Evolutionary conservation across 2,113 vertebrate genomes (phyloP).

Genomic region (Carlito syrichta): DNA sequence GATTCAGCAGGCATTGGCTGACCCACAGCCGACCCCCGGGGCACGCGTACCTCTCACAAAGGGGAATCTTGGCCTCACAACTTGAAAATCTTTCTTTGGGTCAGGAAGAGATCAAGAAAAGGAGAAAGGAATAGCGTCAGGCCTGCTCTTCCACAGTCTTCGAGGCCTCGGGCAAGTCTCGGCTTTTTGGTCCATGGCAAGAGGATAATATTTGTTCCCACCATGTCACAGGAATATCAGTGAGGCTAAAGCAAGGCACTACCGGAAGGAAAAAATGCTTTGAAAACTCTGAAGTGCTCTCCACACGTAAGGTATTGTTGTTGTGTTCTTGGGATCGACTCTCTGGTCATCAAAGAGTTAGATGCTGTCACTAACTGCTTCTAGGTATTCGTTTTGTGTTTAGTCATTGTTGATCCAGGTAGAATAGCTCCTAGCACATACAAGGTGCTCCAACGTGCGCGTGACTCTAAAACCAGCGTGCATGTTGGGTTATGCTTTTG

Average conservation of each 20-base stretch:
- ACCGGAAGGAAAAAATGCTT: not conserved
- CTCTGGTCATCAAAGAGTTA: not conserved
- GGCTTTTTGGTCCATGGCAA: not conserved
- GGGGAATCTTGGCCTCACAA: not conserved
- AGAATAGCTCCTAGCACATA: not conserved
- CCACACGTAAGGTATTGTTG: not conserved
- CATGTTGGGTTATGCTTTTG: not conserved
- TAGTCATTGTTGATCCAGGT: not conserved
- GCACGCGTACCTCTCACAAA: not conserved
- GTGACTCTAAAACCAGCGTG: not conserved
- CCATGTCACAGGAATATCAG: not conserved
- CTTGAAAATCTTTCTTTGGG: not conserved
- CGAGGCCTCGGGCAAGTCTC: not conserved
- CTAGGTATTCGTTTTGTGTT: not conserved
- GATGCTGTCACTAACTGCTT: not conserved
- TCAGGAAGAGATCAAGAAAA: not conserved
- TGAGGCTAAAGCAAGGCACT: not conserved
- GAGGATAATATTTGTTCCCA: not conserved
- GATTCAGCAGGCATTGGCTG: not conserved
- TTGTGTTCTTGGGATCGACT: not conserved
- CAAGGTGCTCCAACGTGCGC: not conserved
- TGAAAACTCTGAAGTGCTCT: not conserved
- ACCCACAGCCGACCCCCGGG: not conserved
- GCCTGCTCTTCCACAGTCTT: not conserved
- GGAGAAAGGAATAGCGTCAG: not conserved